Base-by-base conservation (phyloP, 1,140 invertebrate species). In the Pomacea maculata region DNA sequence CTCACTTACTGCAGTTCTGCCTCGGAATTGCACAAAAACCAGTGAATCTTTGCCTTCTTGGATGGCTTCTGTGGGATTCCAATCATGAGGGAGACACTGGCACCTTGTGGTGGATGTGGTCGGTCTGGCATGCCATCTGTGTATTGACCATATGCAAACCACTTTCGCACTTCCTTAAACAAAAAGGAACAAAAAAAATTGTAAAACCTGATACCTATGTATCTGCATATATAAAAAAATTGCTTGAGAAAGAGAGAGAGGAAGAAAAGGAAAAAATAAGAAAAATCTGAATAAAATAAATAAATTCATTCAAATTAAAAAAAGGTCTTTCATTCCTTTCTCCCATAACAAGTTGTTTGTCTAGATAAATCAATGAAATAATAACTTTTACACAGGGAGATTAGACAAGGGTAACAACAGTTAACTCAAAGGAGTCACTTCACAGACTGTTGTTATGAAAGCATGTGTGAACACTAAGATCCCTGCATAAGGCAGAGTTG, bases 141-240 rank as follows among this genome's bases (percentile, higher is more conserved):
- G 70, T 85, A 86, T 25, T 87, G 75, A 19, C 88, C 89, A 85
- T 83, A 88, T 12, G 88, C 88, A 87, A 90, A 89, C 64, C 85
- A 86, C 81, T 90, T 89, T 54, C 83, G 82, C 10, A 90, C 89
- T 80, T 89, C 86, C 88, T 90, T 80, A 82, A 71, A 76, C 75
- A 79, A 78, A 19, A 75, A 78, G 61, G 75, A 67, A 64, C 19
- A 19, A 73, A 63, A 63, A 67, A 34, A 75, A 2, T 21, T 68
- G 3, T 29, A 80, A 71, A 19, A 82, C 78, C 29, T 12, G 55
- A 17, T 17, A 64, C 19, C n/a, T n/a, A 64, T 8, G 65, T 52
- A 45, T 25, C 25, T 25, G 25, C 25, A 25, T 25, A 25, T 25
- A 25, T 25, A 25, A 25, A 45, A 45, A 45, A 45, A 45, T 45